A percentile compares a stretch with the other conserved stretches of the same genome.
phyloP scores from a whole-genome alignment of 2,888 invertebrate genomes.

The Drosophila conformis region DNA sequence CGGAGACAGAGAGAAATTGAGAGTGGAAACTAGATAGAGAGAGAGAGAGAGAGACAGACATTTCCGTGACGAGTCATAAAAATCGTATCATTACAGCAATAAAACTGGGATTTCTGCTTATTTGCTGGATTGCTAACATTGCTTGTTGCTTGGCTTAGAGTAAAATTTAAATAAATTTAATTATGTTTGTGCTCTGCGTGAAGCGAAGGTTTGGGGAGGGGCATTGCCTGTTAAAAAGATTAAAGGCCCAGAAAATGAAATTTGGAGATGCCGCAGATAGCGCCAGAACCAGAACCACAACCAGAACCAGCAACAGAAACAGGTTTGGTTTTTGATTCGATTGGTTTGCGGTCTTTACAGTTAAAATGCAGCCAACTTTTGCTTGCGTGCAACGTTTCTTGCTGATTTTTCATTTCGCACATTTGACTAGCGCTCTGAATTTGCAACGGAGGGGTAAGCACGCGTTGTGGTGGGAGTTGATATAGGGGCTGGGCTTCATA shows the following conservation, averaged over 20 bases:
- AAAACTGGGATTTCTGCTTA: slow-evolving; percentile 75
- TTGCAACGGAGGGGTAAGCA: slow-evolving; percentile 1
- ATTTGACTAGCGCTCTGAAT: slow-evolving; percentile 44
- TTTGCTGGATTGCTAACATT: slow-evolving; percentile 61
- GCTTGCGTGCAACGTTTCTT: slow-evolving; percentile 61
- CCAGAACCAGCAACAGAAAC: background rate
- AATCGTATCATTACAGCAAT: slow-evolving; percentile 78
- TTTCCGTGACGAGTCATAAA: slow-evolving; percentile 75
- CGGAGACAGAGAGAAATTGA: slow-evolving; percentile 19
- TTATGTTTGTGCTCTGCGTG: slow-evolving; percentile 61
- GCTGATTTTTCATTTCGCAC: slow-evolving; percentile 77
- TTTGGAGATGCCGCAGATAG: slow-evolving; percentile 70
- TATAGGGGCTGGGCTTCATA: slow-evolving; percentile 41
- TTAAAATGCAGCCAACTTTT: slow-evolving; percentile 57
- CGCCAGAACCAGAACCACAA: background rate
- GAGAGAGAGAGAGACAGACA: slow-evolving; percentile 40
- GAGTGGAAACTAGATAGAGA: background rate
- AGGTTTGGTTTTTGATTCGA: slow-evolving; percentile 21
- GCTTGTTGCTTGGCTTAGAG: slow-evolving; percentile 45
- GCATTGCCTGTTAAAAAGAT: slow-evolving; percentile 59
- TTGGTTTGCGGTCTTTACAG: slow-evolving; percentile 22
- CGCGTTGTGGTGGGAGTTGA: background rate
- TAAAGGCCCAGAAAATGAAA: slow-evolving; percentile 74
- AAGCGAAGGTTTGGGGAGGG: background rate
- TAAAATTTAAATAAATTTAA: slow-evolving; percentile 78